phyloP scores from a whole-genome alignment of 2,797 vertebrate genomes.

The Chloroceryle amazona region DNA sequence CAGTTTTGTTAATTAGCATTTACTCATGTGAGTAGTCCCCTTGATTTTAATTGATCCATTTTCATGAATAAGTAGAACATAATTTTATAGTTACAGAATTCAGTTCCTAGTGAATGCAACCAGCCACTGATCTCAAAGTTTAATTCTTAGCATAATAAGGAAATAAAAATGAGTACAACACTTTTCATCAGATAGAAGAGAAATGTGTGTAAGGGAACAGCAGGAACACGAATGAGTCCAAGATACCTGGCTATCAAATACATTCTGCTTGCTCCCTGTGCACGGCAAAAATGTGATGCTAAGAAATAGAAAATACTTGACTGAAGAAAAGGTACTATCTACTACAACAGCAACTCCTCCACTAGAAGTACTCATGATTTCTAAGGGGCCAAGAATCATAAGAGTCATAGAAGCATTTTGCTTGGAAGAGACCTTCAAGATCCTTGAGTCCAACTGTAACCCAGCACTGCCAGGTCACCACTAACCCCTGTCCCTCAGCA shows the following conservation, averaged over 20 bases:
- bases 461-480: not conserved
- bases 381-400: not conserved
- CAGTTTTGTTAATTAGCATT: slow-evolving; percentile 68
- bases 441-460: not conserved
- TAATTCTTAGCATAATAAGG: slow-evolving; percentile 39
- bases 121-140: not conserved
- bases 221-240: not conserved
- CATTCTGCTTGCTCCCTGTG: not conserved
- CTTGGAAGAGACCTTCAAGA: not conserved
- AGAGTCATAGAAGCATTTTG: not conserved
- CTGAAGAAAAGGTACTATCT: not conserved
- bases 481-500: not conserved
- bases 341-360: not conserved
- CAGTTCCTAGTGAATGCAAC: slow-evolving; percentile 26
- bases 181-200: slow-evolving; percentile 32
- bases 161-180: slow-evolving; percentile 50
- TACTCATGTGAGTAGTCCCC: slow-evolving; percentile 69
- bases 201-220: not conserved
- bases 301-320: not conserved
- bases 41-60: slow-evolving; percentile 73
- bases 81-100: slow-evolving; percentile 60
- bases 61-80: slow-evolving; percentile 64
- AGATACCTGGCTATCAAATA: not conserved
- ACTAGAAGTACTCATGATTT: not conserved
- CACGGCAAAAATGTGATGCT: not conserved